A percentile compares a stretch with the other conserved stretches of the same genome.
Conservation (phyloP, 2,797 vertebrate species). For the Dicrostonyx torquatus region DNA sequence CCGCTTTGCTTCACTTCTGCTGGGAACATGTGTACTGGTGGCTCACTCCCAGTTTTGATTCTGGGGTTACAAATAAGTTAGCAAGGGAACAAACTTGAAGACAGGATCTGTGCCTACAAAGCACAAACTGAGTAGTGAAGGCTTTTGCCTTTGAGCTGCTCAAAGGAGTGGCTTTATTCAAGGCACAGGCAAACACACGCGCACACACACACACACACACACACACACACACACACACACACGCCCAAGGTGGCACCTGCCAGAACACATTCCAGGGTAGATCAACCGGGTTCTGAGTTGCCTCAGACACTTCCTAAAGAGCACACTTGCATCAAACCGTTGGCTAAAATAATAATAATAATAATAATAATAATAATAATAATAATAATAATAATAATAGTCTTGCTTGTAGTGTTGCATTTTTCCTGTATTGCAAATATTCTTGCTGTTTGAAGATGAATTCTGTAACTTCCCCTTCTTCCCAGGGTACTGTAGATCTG, state of each 20-base stretch:
- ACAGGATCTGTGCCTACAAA: rapidly evolving
- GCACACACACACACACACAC: no score
- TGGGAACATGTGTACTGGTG: rapidly evolving
- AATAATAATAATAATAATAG: not conserved
- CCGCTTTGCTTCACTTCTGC: not conserved
- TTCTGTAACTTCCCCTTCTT: not conserved
- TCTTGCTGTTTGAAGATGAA: not conserved
- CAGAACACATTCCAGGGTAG: not conserved
- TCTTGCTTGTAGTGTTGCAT: not conserved
- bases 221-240: no score
- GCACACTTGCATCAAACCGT: not conserved
- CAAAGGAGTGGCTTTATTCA: not conserved
- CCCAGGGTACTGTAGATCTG: not conserved
- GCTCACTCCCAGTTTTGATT: rapidly evolving
- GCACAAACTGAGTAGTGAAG: not conserved
- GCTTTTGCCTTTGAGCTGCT: not conserved
- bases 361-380: not conserved
- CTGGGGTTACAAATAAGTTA: not conserved
- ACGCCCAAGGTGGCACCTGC: not conserved
- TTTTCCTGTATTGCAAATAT: not conserved
- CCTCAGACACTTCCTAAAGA: not conserved
- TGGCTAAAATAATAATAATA: not conserved
- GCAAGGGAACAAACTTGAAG: not conserved
- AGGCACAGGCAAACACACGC: no score
- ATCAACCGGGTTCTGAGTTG: not conserved